Base-by-base conservation (phyloP, 2,113 vertebrate species). In the Cyprinodon variegatus region DNA sequence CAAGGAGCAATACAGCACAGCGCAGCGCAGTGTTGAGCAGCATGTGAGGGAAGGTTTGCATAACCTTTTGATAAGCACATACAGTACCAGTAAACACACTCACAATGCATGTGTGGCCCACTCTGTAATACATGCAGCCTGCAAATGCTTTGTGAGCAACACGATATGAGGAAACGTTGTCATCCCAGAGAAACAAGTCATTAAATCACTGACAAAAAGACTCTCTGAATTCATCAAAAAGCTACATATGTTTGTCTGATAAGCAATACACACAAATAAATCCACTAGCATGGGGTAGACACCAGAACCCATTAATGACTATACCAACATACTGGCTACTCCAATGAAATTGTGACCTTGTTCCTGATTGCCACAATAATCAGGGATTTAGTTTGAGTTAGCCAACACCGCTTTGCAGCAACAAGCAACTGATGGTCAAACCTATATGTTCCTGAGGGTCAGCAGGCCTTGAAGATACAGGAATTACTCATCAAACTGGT, bases 21-120 rank as follows among this genome's bases (percentile, higher is more conserved):
- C 36, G 11, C 74, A 13, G 79, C 65, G 63, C 63, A 66, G 83
- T 14, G 76, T 74, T 69, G 66, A 71, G 78, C 64, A 66, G 82
- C 65, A 2, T 67, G 74, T 38, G 76, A 73, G 39, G n/a, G 36
- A 83, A 79, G 50, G 82, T 89, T 84, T 90, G 79, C 87, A 83
- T 89, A 89, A 82, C 81, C 77, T 68, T 78, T 66, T 65, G 70
- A 86, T 76, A 71, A 88, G 61, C 77, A 61, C 2, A 20, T 11
- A 60, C 37, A 57, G 50, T n/a, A n/a, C 20, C 50, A 57, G 50
- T 57, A 57, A 57, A 57, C 50, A 57, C 50, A 57, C 50, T 8
- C 50, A 57, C 61, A 53, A 11, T 59, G 62, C 29, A 10, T 14
- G 65, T 48, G 66, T 29, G 43, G 2, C 4, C 12, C 20, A n/a